Base-by-base conservation (phyloP, 2,797 vertebrate species). In the Lepidocolaptes lacrymiger region DNA sequence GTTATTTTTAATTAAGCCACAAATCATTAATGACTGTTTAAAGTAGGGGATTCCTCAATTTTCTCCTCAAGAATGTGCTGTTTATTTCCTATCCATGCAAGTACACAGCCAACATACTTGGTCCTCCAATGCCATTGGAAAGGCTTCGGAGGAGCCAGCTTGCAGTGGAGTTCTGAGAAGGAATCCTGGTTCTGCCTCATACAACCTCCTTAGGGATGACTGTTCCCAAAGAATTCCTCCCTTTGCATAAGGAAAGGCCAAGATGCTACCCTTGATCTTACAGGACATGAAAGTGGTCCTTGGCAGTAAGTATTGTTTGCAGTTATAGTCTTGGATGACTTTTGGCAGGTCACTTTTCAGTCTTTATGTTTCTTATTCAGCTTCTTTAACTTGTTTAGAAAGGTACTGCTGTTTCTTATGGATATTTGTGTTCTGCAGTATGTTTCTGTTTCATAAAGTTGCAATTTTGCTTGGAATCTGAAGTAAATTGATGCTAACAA, bases 1-100 rank as follows among this genome's bases (percentile, higher is more conserved):
- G 49, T 85, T 90, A 68, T 91, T 91, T 95, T 96, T 95, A 92
- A 56, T 89, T 78, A 94, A 85, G 43, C 84, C 68, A 83, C 84
- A 94, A 91, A 56, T 56, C 67, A 74, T 94, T 94, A 89, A 91
- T 80, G 87, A 16, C 34, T 85, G n/a, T 91, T 94, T 74, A 66
- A 92, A 92, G 43, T 51, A 82, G 26, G 20, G 26, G 22, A 23
- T 72, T 96, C 75, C 0, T 1, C 52, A 58, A 83, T 92, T 89
- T 92, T 28, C 28, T 78, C 4, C 75, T 87, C 54, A n/a, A 69
- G 59, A 63, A 30, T 55, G 41, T 84, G 58, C 79, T 85, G 19
- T 61, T 90, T 62, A 6, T 59, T 86, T 91, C 52, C 56, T 80
- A 39, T 24, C 49, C 56, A 1, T 89, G 61, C 48, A 71, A 87